Evolutionary conservation across 2,888 invertebrate genomes (phyloP).

Genomic region (Drosophila birchii): DNA sequence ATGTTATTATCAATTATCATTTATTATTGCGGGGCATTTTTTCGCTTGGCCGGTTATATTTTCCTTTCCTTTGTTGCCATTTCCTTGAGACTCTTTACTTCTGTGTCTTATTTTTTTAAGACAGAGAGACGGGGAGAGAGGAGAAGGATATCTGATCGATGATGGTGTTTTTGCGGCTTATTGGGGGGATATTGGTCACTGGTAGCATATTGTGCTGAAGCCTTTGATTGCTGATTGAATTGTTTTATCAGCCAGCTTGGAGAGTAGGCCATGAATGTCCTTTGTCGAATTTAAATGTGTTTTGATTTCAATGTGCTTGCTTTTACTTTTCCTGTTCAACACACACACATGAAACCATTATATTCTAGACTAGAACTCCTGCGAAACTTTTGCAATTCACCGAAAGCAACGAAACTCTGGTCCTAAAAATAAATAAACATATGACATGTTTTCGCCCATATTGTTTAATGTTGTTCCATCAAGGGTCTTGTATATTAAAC

Average conservation of each 20-base stretch:
- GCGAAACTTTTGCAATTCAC: conserved; percentile 13
- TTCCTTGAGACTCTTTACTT: conserved; percentile 33
- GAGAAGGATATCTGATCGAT: conserved; percentile 5
- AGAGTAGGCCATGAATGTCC: conserved; percentile 1
- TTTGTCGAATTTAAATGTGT: conserved; percentile 13
- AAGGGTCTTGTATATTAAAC: conserved; percentile 1
- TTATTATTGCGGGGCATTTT: conserved; percentile 68
- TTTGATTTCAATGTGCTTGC: conserved; percentile 9
- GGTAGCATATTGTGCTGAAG: conserved; percentile 5
- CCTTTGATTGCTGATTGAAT: conserved; percentile 1
- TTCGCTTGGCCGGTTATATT: conserved; percentile 45
- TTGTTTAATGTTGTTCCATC: conserved; percentile 19
- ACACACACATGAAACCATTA: not conserved
- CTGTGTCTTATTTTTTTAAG: conserved; percentile 13
- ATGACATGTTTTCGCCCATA: conserved; percentile 14
- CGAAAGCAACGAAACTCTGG: not conserved
- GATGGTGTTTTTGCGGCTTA: conserved; percentile 2
- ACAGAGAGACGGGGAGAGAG: not conserved
- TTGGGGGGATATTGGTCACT: conserved; percentile 1
- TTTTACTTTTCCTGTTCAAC: conserved; percentile 7
- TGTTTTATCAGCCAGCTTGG: not conserved
- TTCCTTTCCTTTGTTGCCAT: conserved; percentile 51
- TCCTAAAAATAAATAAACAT: conserved; percentile 23
- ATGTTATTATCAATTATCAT: conserved; percentile 79
- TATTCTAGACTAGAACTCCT: not conserved